phyloP scores from a whole-genome alignment of 2,888 invertebrate species.

The Drosophila multiciliata region DNA sequence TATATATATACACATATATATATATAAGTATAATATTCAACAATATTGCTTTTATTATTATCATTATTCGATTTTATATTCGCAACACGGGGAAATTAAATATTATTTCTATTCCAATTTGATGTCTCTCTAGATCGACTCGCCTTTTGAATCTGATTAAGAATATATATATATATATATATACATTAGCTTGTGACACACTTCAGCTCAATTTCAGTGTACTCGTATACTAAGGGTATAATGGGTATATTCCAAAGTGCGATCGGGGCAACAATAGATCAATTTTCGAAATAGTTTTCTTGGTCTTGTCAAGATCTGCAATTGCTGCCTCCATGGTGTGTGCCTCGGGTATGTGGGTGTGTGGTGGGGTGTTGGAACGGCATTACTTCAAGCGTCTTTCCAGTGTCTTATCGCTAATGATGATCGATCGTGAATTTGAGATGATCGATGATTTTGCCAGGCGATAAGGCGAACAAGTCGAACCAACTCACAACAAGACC shows the following conservation, averaged over 20 bases:
- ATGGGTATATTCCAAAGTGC: slow-evolving; percentile 18
- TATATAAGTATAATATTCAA: not conserved
- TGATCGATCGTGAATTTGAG: slow-evolving; percentile 81
- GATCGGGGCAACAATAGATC: slow-evolving; percentile 17
- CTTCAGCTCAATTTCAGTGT: not conserved
- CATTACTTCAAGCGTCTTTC: slow-evolving; percentile 65
- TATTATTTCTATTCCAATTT: not conserved
- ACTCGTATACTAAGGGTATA: not conserved
- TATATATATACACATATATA: no score
- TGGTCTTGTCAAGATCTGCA: slow-evolving; percentile 34
- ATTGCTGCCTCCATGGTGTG: slow-evolving; percentile 19
- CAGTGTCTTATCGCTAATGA: slow-evolving; percentile 74
- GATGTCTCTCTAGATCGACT: not conserved
- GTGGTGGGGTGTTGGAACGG: slow-evolving; percentile 27
- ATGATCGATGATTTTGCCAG: slow-evolving; percentile 76
- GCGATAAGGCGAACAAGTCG: slow-evolving; percentile 38
- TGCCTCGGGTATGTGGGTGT: not conserved
- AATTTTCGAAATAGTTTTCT: not conserved
- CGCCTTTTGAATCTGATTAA: not conserved
- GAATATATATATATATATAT: not conserved
- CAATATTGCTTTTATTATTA: not conserved
- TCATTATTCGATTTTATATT: not conserved
- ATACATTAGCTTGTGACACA: not conserved
- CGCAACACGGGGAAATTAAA: not conserved
- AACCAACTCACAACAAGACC: slow-evolving; percentile 4